Base-by-base conservation (phyloP, 1,140 invertebrate species). In the Lethrus apterus region DNA sequence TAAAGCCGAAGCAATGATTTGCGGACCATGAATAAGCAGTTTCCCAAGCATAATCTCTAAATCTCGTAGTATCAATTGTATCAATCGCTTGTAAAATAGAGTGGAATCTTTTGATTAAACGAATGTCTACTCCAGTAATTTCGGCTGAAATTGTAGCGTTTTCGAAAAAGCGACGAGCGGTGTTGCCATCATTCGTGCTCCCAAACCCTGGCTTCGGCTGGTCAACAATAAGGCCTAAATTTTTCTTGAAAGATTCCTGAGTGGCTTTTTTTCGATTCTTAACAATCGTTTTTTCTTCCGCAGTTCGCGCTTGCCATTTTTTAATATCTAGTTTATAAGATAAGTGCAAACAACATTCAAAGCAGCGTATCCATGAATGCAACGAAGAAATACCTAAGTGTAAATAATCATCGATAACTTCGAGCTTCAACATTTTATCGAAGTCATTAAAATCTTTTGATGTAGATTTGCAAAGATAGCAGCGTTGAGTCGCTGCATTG, bases 181-280 rank as follows among this genome's bases (percentile, higher is more conserved):
- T 67, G 36, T 69, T 68, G 0, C 62, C 59, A 41, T 66, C 58
- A 53, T 69, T 69, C 2, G 51, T 62, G 17, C 56, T 62, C 1
- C 60, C 65, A 46, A 53, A 64, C 2, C 59, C 55, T 4, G 56
- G 29, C 56, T 66, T 70, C 0, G 59, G 57, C 3, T 62, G 29
- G 51, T 69, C 63, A 32, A 67, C 56, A 17, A 64, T 42, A 1
- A 66, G 40, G 1, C 55, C 44, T 24, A 55, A 64, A 67, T 44
- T 44, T 13, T 36, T 56, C 24, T 55, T 68, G 60, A 9, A n/a
- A n/a, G n/a, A n/a, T n/a, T n/a, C n/a, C n/a, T n/a, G n/a, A n/a
- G 62, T 66, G 43, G 54, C 29, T 34, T 26, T 38, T 59, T 66
- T 65, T 44, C 31, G 54, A 20, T 50, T 1, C 44, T 48, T 34